Evolutionary conservation across 2,797 vertebrate genomes (phyloP), one percentile per base, ranked within the genome.

Genomic region (Mus spretus): DNA sequence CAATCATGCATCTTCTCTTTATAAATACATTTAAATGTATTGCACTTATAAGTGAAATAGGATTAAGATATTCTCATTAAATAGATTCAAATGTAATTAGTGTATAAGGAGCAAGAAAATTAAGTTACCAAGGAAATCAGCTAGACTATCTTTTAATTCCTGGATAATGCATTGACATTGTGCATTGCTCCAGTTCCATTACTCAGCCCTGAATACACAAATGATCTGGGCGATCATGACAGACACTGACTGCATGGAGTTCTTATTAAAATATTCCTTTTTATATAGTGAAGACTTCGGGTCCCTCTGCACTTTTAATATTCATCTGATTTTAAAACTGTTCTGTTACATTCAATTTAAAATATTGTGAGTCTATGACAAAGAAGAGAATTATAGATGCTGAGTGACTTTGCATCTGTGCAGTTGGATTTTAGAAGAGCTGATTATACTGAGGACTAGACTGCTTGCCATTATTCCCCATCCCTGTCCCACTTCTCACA

Each of bases 1-100:
- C 34, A 82, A 59, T n/a, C 47, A 90, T 94, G 19, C 26, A 70
- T 61, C 93, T 94, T 40, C 13, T 75, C 40, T 81, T 81, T 74
- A 89, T 81, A 94, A 93, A 91, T 31, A 77, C 14, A 75, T n/a
- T 89, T 84, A 53, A 34, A 8, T 79, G n/a, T 85, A 91, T 89
- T 26, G 72, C 61, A 77, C 78, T 89, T 94, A 72, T 14, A 85
- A 59, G 40, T 26, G 17, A 77, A 86, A 47, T 47, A 63, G 24
- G 34, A 95, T 91, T 93, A 65, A 28, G 22, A 67, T 67, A 89
- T 34, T 53, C 40, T 61, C 84, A 85, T 89, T 94, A 93, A 22
- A 93, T 79, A 83, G 24, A 94, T 26, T 80, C 79, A 77, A 85
- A 81, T 92, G n/a, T 61, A 80, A 81, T 92, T 89, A 53, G 8